Evolutionary conservation across 2,797 vertebrate genomes (phyloP).

Genomic region (Falco rusticolus): DNA sequence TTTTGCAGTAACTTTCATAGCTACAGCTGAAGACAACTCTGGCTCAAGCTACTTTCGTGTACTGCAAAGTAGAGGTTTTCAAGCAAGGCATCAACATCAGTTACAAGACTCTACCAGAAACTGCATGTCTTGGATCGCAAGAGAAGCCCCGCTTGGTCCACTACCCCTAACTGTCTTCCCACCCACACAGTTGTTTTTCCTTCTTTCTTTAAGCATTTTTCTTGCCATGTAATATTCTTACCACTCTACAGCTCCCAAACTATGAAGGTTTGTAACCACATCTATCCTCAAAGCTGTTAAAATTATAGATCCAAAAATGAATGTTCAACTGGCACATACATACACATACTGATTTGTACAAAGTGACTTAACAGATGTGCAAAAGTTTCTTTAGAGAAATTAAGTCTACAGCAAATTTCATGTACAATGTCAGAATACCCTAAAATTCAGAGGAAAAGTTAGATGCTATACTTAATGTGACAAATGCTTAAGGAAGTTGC

Average conservation of each 20-base stretch:
- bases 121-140: not conserved
- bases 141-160: not conserved
- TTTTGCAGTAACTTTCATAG: not conserved
- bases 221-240: not conserved
- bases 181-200: not conserved
- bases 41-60: not conserved
- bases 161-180: not conserved
- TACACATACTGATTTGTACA: not conserved
- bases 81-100: not conserved
- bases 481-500: constrained; percentile 48
- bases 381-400: not conserved
- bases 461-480: not conserved
- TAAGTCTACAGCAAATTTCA: not conserved
- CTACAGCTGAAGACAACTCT: not conserved
- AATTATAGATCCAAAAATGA: not conserved
- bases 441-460: not conserved
- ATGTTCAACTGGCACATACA: not conserved
- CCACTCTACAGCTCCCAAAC: not conserved
- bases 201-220: not conserved
- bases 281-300: not conserved
- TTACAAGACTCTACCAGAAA: not conserved
- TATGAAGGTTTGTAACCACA: not conserved
- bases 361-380: not conserved
- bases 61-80: not conserved
- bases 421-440: not conserved